phyloP scores from a whole-genome alignment of 2,888 invertebrate species.

The Hymenopus coronatus region DNA sequence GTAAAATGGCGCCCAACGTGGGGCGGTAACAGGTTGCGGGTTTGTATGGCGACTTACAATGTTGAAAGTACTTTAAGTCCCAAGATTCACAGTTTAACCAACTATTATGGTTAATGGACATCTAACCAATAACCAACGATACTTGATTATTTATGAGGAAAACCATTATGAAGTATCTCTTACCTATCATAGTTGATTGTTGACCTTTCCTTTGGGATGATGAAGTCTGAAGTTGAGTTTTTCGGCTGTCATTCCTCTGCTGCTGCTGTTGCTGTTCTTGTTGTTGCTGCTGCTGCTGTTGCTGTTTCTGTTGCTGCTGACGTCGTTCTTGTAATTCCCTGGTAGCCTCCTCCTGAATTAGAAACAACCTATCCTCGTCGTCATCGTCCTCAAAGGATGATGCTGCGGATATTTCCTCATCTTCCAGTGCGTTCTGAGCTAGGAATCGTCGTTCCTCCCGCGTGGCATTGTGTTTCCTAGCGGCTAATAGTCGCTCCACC shows the following conservation, averaged over 20 bases:
- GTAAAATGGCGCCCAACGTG: no score
- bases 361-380: conserved; percentile 43
- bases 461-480: conserved; percentile 51
- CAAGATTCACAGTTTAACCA: no score
- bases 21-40: no score
- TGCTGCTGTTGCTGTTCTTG: background rate
- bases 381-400: background rate
- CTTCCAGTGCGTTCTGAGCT: conserved; percentile 57
- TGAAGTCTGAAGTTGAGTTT: background rate
- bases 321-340: background rate
- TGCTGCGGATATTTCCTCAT: conserved; percentile 44
- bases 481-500: conserved; percentile 56
- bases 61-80: no score
- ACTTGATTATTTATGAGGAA: no score
- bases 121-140: no score
- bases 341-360: background rate
- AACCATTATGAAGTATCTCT: no score
- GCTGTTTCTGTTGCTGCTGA: background rate
- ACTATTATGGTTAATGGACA: no score
- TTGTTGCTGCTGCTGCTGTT: background rate
- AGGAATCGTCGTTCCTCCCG: conserved; percentile 51
- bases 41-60: no score
- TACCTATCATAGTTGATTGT: background rate
- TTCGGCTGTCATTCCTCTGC: background rate
- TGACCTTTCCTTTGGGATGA: background rate